Evolutionary conservation across 2,888 invertebrate species (phyloP), one percentile per base, ranked within the genome.

Genomic region (Rhagium mordax): DNA sequence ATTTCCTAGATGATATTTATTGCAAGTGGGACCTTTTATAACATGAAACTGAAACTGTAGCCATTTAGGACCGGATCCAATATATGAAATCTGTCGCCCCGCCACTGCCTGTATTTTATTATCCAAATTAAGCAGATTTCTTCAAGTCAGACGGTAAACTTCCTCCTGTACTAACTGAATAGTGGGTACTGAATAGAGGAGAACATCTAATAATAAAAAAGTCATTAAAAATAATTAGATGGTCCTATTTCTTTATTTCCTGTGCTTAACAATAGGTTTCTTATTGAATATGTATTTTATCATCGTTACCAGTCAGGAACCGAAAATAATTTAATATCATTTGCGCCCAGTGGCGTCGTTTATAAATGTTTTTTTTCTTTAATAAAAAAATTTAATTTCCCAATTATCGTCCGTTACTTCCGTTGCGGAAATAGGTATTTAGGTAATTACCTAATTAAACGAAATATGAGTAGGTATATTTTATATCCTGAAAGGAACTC

Each of bases 251-350:
- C 67, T 67, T 65, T 67, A 67, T 67, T 67, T 67, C 67, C 67
- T 67, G 67, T 67, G 55, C 57, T 66, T 67, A 67, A 67, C 57
- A 67, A 67, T 57, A 57, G 67, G 55, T 57, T 55, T 67, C 67
- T n/a, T 57, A 67, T 67, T 67, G 67, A 67, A 57, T 67, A 67
- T 67, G 67, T 67, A 67, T 67, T 67, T 67, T 67, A 67, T 67
- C 57, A 57, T 67, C 51, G 65, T 65, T 65, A 51, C 53, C 18
- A 51, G 53, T 33, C 27, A 53, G 65, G 65, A 65, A 65, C 65
- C 65, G 16, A 53, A 53, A 33, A 21, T 47, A 47, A 47, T 64
- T 65, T 53, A 16, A 55, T 65, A 53, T 53, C 53, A 51, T 41
- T 33, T 53, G 53, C 51, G 18, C 51, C 8, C 51, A 51, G 51